phyloP scores from a whole-genome alignment of 1,140 invertebrate genomes.

The Nylanderia fulva region DNA sequence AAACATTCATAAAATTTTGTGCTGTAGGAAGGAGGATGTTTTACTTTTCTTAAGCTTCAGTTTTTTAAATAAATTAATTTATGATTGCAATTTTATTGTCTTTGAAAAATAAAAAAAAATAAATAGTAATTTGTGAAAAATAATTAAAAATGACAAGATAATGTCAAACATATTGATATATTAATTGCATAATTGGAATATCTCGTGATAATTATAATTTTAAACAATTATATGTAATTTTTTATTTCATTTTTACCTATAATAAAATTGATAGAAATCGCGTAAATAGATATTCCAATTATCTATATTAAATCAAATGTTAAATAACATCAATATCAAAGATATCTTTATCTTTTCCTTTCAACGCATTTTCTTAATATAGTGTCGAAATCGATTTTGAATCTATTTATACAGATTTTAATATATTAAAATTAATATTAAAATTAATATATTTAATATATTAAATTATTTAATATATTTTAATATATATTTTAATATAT shows the following conservation, averaged over 20 bases:
- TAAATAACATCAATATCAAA: background rate
- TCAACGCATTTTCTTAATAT: background rate
- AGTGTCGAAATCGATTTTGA: background rate
- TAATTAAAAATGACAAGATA: background rate
- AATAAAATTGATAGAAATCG: background rate
- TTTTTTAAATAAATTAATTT: background rate
- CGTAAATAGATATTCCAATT: conserved; percentile 1
- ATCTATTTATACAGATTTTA: no score
- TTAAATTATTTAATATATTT: no score
- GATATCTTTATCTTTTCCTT: background rate
- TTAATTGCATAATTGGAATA: background rate
- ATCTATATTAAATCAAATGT: background rate
- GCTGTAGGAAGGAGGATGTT: no score
- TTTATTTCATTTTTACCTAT: background rate
- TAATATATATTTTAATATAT: no score
- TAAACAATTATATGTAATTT: background rate
- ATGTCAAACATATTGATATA: background rate
- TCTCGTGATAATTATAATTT: background rate
- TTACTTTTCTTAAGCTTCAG: background rate
- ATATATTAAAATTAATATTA: no score
- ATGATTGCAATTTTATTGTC: background rate
- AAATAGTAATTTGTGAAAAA: background rate
- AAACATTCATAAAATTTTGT: no score
- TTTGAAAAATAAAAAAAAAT: background rate
- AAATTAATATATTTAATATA: no score